These are phyloP conservation scores for Noctua janthe DNA, from an alignment of 2,888 invertebrate genomes.

Conservation along the genomic window DNA sequence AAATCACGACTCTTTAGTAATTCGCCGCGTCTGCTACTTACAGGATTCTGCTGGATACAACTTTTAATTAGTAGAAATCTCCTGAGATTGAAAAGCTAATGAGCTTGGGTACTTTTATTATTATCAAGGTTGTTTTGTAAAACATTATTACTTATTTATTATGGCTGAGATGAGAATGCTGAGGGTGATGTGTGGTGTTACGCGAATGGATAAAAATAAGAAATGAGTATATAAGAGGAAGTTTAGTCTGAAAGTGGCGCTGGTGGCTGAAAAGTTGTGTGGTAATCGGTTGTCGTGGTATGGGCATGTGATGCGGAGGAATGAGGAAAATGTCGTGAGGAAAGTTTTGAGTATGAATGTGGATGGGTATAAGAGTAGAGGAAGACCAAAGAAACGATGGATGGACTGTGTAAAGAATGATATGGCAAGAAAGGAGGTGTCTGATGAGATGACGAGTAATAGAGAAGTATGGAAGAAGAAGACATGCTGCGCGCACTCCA, in stretches of 20 bases:
- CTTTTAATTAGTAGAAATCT: conserved; percentile 60
- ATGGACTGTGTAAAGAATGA: no score
- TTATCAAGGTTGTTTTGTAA: conserved; percentile 2
- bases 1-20: conserved; percentile 30
- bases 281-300: no score
- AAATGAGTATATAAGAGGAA: neutral
- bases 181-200: neutral
- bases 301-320: no score
- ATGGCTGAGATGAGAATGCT: conserved; percentile 1
- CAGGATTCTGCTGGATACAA: conserved; percentile 46
- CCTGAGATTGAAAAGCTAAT: conserved; percentile 56
- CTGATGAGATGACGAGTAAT: no score
- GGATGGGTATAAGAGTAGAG: no score
- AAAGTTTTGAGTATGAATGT: neutral
- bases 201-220: neutral
- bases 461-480: no score
- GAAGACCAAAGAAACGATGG: no score
- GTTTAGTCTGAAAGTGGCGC: neutral
- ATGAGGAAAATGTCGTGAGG: no score
- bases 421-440: no score
- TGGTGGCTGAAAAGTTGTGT: neutral
- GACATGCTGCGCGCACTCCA: no score
- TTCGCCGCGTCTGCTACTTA: conserved; percentile 27
- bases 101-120: conserved; percentile 36
- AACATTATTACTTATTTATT: conserved; percentile 29